Conservation (phyloP, 1,140 invertebrate species). For the Conopomorpha cramerella region DNA sequence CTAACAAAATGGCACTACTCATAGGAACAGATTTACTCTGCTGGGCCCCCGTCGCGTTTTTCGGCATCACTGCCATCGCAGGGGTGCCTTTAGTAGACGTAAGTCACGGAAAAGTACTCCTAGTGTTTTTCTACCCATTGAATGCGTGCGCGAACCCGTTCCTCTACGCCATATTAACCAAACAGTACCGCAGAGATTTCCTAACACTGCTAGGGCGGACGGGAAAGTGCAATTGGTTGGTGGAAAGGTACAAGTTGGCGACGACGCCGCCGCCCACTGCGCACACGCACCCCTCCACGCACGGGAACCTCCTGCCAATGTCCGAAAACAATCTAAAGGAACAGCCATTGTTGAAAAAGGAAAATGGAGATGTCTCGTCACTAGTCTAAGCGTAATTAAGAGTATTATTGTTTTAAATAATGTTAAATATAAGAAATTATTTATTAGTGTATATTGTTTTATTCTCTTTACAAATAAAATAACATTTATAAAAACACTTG, state of each 20-base stretch:
- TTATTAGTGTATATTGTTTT: too few species aligned
- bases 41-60: conserved; percentile 85
- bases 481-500: too few species aligned
- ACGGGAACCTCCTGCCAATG: conserved; percentile 25
- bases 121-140: conserved; percentile 90
- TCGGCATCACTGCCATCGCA: conserved; percentile 78
- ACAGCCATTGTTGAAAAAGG: conserved; percentile 31
- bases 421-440: too few species aligned
- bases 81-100: conserved; percentile 84
- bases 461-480: too few species aligned
- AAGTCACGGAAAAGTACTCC: conserved; percentile 83
- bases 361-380: conserved; percentile 35
- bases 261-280: conserved; percentile 42
- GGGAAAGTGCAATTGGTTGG: conserved; percentile 40
- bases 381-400: too few species aligned
- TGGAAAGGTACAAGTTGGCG: conserved; percentile 38
- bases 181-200: conserved; percentile 82
- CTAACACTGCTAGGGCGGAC: conserved; percentile 69
- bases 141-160: conserved; percentile 93
- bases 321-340: conserved; percentile 30
- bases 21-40: conserved; percentile 87
- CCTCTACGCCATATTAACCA: conserved; percentile 87
- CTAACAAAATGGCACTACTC: conserved; percentile 86
- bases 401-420: too few species aligned
- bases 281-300: conserved; percentile 37